Conservation (phyloP, 30 jellyfish, hydroid and myxozoan genomes). For the Nemopilema nomurai region DNA sequence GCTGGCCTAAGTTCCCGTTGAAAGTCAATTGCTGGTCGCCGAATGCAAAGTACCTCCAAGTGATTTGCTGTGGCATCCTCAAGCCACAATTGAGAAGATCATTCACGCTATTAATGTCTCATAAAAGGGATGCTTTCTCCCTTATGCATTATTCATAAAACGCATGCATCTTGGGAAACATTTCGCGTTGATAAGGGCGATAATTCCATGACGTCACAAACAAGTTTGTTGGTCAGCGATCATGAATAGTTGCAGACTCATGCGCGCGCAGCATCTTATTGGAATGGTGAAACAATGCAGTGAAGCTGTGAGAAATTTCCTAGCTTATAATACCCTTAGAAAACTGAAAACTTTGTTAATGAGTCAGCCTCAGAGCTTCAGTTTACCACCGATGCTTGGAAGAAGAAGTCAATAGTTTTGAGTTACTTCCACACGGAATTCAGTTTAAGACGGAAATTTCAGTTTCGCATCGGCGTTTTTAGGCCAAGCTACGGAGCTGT, state of each 20-base stretch:
- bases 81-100: not conserved
- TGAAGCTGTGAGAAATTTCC: constrained; percentile 67
- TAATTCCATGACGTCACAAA: constrained; percentile 48
- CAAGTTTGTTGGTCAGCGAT: constrained; percentile 11
- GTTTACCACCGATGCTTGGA: not conserved
- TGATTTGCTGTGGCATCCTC: not conserved
- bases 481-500: not conserved
- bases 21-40: not conserved
- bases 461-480: not conserved
- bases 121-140: not conserved
- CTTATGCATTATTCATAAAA: not conserved
- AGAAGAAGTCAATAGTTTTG: not conserved
- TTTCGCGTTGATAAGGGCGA: constrained; percentile 10
- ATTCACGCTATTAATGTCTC: not conserved
- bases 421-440: not conserved
- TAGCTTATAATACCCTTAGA: constrained; percentile 9
- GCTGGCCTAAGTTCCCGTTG: no score
- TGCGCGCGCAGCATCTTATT: constrained; percentile 52
- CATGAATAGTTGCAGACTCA: constrained; percentile 29
- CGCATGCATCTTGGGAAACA: not conserved
- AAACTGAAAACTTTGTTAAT: not conserved
- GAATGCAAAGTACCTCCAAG: not conserved
- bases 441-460: not conserved
- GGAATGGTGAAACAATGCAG: constrained; percentile 73
- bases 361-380: constrained; percentile 12